Percentiles rank a stretch among this genome's conserved stretches.
These are phyloP conservation scores for Drosophila gunungcola DNA, from an alignment of 1,140 invertebrate genomes.

Conservation along the genomic window DNA sequence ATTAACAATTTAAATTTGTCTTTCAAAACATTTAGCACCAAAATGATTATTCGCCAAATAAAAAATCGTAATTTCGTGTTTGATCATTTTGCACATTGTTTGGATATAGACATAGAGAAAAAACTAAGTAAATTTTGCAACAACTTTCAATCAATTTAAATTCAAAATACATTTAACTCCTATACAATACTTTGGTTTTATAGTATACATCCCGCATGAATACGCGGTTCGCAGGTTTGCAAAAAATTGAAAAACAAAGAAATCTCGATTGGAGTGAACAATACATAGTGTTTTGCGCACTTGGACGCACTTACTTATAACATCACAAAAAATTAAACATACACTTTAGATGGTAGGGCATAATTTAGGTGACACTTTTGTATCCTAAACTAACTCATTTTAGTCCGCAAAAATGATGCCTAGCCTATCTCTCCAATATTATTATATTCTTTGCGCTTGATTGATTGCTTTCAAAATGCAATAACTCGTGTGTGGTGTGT, in stretches of 20 bases:
- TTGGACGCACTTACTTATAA: conserved; percentile 69
- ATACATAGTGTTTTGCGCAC: conserved; percentile 48
- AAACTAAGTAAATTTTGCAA: conserved; percentile 70
- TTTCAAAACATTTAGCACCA: conserved; percentile 77
- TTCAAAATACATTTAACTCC: conserved; percentile 38
- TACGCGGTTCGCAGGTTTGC: conserved; percentile 27
- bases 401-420: conserved; percentile 58
- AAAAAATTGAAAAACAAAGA: conserved; percentile 55
- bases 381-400: conserved; percentile 20
- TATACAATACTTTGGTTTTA: conserved; percentile 75
- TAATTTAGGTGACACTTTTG: conserved; percentile 46
- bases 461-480: conserved; percentile 43
- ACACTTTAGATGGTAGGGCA: conserved; percentile 23
- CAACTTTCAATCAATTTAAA: conserved; percentile 49
- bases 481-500: conserved; percentile 21
- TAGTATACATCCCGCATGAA: conserved; percentile 15
- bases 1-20: conserved; percentile 60
- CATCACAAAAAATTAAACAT: conserved; percentile 81
- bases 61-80: conserved; percentile 34
- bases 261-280: conserved; percentile 39
- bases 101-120: conserved; percentile 57
- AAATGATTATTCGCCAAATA: conserved; percentile 69
- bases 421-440: conserved; percentile 31
- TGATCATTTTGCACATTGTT: conserved; percentile 54
- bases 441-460: conserved; percentile 27